These are phyloP conservation scores for Tenebrio molitor DNA, from an alignment of 1,140 invertebrate genomes.

Conservation along the genomic window DNA sequence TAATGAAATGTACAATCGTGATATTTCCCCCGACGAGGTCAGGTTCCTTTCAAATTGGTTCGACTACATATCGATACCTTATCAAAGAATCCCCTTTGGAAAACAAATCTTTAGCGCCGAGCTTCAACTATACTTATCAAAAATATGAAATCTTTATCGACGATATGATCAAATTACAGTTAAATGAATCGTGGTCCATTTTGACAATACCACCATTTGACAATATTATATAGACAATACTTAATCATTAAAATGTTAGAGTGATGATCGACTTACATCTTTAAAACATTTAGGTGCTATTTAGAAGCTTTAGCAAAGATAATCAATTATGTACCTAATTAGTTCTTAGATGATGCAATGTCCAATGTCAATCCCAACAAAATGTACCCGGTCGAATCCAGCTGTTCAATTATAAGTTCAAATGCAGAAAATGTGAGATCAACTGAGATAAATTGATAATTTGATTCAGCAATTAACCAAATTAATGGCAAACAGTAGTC, in stretches of 20 bases:
- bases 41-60: constrained; percentile 10
- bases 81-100: not conserved
- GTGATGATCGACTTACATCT: constrained; percentile 39
- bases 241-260: constrained; percentile 37
- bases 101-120: constrained; percentile 34
- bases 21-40: constrained; percentile 19
- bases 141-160: constrained; percentile 3
- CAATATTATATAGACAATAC: constrained; percentile 41
- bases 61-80: constrained; percentile 6
- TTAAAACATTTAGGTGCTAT: constrained; percentile 51
- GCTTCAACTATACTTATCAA: constrained; percentile 9
- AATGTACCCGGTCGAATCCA: not conserved
- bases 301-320: constrained; percentile 56
- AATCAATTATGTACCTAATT: constrained; percentile 56
- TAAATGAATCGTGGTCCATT: constrained; percentile 41
- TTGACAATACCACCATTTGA: constrained; percentile 49
- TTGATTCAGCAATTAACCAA: constrained; percentile 11
- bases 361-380: constrained; percentile 39
- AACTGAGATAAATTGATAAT: not conserved
- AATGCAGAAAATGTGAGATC: not conserved
- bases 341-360: constrained; percentile 46
- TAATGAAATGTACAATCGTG: constrained; percentile 36
- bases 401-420: constrained; percentile 4
- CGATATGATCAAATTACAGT: not conserved
- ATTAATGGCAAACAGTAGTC: constrained; percentile 37